A percentile compares a stretch with the other conserved stretches of the same genome.
phyloP scores from a whole-genome alignment of 1,140 invertebrate genomes.

The Colletes gigas region DNA sequence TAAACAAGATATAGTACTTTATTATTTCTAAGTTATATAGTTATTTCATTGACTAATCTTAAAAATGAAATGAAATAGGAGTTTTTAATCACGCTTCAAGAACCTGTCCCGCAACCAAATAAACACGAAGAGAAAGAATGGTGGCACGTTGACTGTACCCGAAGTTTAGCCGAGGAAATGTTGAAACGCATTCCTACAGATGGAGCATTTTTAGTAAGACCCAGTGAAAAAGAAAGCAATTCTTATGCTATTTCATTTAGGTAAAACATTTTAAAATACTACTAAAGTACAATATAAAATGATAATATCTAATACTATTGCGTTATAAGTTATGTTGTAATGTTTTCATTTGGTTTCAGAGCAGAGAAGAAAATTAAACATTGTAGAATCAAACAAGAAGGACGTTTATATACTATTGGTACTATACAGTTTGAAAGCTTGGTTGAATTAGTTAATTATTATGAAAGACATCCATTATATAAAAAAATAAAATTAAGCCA shows the following conservation, averaged over 20 bases:
- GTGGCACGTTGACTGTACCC: slow-evolving; percentile 92
- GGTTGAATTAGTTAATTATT: slow-evolving; percentile 95
- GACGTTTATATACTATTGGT: slow-evolving; percentile 94
- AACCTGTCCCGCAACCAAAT: slow-evolving; percentile 96
- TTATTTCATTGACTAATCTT: slow-evolving; percentile 20
- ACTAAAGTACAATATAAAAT: neutral
- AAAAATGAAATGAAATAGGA: slow-evolving; percentile 80
- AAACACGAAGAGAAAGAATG: slow-evolving; percentile 97
- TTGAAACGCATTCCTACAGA: slow-evolving; percentile 90
- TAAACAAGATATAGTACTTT: slow-evolving; percentile 1
- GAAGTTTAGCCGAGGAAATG: slow-evolving; percentile 92
- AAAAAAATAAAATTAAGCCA: slow-evolving; percentile 92
- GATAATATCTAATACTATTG: neutral
- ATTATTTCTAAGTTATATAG: slow-evolving; percentile 2
- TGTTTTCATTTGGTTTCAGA: slow-evolving; percentile 80
- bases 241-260: slow-evolving; percentile 97
- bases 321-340: neutral
- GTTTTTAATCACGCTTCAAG: slow-evolving; percentile 92
- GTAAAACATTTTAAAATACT: slow-evolving; percentile 77
- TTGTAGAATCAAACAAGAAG: slow-evolving; percentile 95
- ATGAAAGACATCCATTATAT: slow-evolving; percentile 94
- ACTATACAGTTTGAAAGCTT: slow-evolving; percentile 95
- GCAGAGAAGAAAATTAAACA: slow-evolving; percentile 97
- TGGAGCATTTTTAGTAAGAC: slow-evolving; percentile 95
- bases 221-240: slow-evolving; percentile 91